These are phyloP conservation scores for Zoroaster sp. DNA, from an alignment of 53 echinoderm and acorn worm genomes.

Conservation along the genomic window DNA sequence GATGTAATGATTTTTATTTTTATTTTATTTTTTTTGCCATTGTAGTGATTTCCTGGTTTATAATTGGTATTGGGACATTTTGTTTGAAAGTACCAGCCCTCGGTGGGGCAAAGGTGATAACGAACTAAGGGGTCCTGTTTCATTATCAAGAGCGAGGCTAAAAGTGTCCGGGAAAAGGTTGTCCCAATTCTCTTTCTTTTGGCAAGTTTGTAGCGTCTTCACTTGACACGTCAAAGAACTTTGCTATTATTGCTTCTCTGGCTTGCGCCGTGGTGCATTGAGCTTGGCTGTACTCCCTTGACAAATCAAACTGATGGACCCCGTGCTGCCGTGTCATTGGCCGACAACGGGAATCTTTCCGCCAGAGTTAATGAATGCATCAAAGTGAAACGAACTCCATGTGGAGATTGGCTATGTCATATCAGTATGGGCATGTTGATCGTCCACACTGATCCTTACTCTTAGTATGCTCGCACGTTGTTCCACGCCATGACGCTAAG, in stretches of 20 bases:
- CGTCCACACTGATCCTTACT: slow-evolving; percentile 19
- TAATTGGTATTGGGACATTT: slow-evolving; percentile 32
- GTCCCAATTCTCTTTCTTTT: slow-evolving; percentile 36
- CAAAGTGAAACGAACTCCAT: slow-evolving; percentile 52
- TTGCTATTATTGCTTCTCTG: slow-evolving; percentile 49
- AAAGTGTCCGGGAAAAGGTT: neutral
- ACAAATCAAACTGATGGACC: slow-evolving; percentile 67
- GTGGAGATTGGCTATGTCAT: slow-evolving; percentile 54
- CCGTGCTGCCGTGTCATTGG: slow-evolving; percentile 40
- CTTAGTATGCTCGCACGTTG: neutral
- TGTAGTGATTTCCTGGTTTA: neutral
- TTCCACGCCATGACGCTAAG: neutral
- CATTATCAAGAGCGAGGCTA: slow-evolving; percentile 15
- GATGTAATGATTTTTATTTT: neutral
- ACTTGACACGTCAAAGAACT: slow-evolving; percentile 58
- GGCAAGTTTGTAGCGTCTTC: slow-evolving; percentile 54
- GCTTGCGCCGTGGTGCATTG: slow-evolving; percentile 34
- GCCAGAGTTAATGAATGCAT: slow-evolving; percentile 55
- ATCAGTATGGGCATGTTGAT: slow-evolving; percentile 58
- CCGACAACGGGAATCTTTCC: slow-evolving; percentile 48
- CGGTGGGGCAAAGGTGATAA: slow-evolving; percentile 23
- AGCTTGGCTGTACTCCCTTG: slow-evolving; percentile 53
- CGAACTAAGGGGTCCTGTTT: slow-evolving; percentile 11
- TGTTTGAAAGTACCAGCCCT: neutral
- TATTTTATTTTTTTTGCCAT: slow-evolving; percentile 21